These are phyloP conservation scores for Drosophila kanapiae DNA, from an alignment of 1,140 invertebrate genomes.

Conservation along the genomic window DNA sequence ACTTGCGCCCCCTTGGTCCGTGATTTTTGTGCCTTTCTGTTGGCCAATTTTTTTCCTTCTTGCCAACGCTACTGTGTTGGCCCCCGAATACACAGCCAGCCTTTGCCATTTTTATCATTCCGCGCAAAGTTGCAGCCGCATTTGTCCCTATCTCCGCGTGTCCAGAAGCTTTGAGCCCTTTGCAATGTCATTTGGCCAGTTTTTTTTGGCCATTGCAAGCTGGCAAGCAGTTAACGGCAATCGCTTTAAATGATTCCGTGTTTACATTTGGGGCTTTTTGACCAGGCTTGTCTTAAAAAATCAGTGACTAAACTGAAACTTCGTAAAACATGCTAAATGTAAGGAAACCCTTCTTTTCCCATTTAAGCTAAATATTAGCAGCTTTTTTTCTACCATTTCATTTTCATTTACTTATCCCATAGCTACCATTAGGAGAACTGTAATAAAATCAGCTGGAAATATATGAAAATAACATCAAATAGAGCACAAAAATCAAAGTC, in stretches of 20 bases:
- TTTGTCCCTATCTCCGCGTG: constrained; percentile 31
- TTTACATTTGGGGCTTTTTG: constrained; percentile 17
- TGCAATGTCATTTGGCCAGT: constrained; percentile 35
- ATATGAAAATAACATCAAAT: neutral
- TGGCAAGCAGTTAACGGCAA: constrained; percentile 24
- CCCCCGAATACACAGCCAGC: constrained; percentile 9
- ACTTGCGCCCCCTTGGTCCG: constrained; percentile 1
- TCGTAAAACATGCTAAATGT: neutral
- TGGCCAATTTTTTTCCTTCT: constrained; percentile 38
- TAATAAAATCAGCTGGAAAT: constrained; percentile 15
- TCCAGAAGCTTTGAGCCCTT: constrained; percentile 41
- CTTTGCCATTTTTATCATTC: constrained; percentile 64
- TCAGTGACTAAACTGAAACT: no score
- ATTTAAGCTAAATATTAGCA: no score
- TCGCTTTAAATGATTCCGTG: constrained; percentile 65
- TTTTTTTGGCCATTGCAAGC: constrained; percentile 13
- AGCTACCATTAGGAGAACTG: neutral
- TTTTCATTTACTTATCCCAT: neutral
- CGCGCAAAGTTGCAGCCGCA: constrained; percentile 57
- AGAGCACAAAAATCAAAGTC: neutral
- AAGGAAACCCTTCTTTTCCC: no score
- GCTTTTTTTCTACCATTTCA: no score
- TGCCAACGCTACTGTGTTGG: constrained; percentile 17
- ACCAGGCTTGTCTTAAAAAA: neutral
- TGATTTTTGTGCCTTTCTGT: constrained; percentile 52